These are phyloP conservation scores for Drosophila mettleri DNA, from an alignment of 2,888 invertebrate genomes.

Conservation along the genomic window DNA sequence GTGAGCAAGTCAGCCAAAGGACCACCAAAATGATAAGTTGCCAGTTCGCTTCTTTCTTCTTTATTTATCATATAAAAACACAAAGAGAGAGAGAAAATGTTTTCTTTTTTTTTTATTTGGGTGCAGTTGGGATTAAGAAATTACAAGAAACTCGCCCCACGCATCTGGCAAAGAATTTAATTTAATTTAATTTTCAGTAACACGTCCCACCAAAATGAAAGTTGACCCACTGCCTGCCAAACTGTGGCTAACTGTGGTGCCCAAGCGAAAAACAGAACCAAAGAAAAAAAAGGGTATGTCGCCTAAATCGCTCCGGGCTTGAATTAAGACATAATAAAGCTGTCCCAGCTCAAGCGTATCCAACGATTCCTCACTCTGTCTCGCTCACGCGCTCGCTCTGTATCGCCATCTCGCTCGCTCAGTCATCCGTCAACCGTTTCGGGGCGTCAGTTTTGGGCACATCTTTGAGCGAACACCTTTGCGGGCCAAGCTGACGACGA, in stretches of 20 bases:
- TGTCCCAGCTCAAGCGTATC: slow-evolving; percentile 50
- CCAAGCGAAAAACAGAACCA: background rate
- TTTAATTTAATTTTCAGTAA: slow-evolving; percentile 62
- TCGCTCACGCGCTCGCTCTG: background rate
- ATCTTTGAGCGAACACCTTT: slow-evolving; percentile 57
- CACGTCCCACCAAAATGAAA: slow-evolving; percentile 54
- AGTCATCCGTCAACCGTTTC: slow-evolving; percentile 71
- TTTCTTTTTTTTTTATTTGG: slow-evolving; percentile 25
- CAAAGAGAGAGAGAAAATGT: background rate
- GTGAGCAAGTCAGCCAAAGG: slow-evolving; percentile 30
- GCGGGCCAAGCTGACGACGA: slow-evolving; percentile 33
- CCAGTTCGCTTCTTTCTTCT: slow-evolving; percentile 19
- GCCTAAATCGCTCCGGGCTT: slow-evolving; percentile 67
- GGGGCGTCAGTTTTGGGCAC: slow-evolving; percentile 51
- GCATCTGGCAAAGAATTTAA: slow-evolving; percentile 78
- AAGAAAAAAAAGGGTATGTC: slow-evolving; percentile 35
- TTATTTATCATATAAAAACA: slow-evolving; percentile 2
- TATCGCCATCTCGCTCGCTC: background rate
- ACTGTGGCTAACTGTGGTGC: slow-evolving; percentile 21
- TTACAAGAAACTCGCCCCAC: slow-evolving; percentile 73
- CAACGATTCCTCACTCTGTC: slow-evolving; percentile 10
- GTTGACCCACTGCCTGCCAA: slow-evolving; percentile 70
- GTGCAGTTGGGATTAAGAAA: slow-evolving; percentile 72
- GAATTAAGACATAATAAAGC: slow-evolving; percentile 83
- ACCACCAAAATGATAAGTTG: slow-evolving; percentile 71